Evolutionary conservation across 2,797 vertebrate genomes (phyloP).

Genomic region (Cossypha heuglini): DNA sequence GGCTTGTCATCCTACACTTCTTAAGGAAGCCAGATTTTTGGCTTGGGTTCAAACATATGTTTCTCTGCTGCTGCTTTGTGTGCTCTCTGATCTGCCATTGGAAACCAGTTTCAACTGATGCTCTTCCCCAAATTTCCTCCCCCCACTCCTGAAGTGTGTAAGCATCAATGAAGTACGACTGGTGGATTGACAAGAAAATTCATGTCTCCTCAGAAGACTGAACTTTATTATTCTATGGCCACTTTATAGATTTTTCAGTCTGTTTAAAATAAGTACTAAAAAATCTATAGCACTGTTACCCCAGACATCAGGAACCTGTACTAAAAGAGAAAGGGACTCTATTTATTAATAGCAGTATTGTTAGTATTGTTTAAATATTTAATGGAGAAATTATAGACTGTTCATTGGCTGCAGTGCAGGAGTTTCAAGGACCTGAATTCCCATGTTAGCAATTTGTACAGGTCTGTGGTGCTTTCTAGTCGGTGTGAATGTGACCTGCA

Average conservation of each 20-base stretch:
- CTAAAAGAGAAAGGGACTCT: not conserved
- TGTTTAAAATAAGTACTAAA: not conserved
- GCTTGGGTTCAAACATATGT: constrained; percentile 54
- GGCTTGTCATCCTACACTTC: constrained; percentile 52
- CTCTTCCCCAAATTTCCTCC: not conserved
- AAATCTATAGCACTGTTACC: not conserved
- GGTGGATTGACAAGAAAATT: not conserved
- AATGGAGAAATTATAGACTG: constrained; percentile 23
- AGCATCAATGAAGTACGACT: not conserved
- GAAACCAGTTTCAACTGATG: constrained; percentile 7
- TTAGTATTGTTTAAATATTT: constrained; percentile 35
- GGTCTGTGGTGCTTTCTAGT: constrained; percentile 49
- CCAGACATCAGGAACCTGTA: not conserved
- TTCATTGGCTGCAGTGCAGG: not conserved
- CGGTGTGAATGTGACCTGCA: constrained; percentile 47
- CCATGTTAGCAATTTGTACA: constrained; percentile 42
- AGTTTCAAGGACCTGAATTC: constrained; percentile 44
- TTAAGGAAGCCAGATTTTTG: constrained; percentile 63
- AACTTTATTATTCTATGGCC: not conserved
- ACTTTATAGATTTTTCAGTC: not conserved
- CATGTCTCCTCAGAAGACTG: not conserved
- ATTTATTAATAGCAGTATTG: not conserved
- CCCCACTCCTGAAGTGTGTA: not conserved
- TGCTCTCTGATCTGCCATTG: constrained; percentile 39
- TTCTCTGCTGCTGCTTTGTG: constrained; percentile 45